phyloP scores from a whole-genome alignment of 2,888 invertebrate species.

The Pegoplata infirma region DNA sequence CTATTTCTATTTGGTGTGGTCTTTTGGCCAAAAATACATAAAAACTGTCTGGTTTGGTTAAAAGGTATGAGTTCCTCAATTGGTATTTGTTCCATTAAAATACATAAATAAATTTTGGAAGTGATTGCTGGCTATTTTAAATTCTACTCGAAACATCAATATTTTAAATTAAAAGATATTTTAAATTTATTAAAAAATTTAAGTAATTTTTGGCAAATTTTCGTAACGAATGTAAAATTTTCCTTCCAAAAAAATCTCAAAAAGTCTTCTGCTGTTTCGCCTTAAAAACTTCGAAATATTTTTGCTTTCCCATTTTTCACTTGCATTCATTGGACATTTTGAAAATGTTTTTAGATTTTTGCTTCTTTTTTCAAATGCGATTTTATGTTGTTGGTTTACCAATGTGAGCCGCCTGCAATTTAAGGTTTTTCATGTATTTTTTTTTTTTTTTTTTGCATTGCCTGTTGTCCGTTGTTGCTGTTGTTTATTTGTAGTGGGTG shows the following conservation, averaged over 20 bases:
- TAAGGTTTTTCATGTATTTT: slow-evolving; percentile 15
- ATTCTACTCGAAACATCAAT: slow-evolving; percentile 15
- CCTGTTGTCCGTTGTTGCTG: not conserved
- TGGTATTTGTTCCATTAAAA: slow-evolving; percentile 23
- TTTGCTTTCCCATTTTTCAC: slow-evolving; percentile 34
- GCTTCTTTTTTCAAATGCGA: slow-evolving; percentile 31
- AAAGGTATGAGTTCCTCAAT: slow-evolving; percentile 16
- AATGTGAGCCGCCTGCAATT: slow-evolving; percentile 61
- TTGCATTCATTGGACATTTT: slow-evolving; percentile 63
- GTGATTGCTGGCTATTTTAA: not conserved
- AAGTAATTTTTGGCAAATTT: no score
- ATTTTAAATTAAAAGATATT: slow-evolving; percentile 28
- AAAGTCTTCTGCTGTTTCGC: no score
- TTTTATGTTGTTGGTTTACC: slow-evolving; percentile 58
- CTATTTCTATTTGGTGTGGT: not conserved
- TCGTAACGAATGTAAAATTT: no score
- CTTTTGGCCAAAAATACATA: not conserved
- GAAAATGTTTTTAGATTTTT: slow-evolving; percentile 29
- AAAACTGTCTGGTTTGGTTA: slow-evolving; percentile 11
- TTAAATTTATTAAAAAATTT: no score
- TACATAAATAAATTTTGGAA: not conserved
- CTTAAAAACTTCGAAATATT: slow-evolving; percentile 1
- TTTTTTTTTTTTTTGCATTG: slow-evolving; percentile 11
- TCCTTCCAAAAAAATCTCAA: no score
- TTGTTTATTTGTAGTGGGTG: slow-evolving; percentile 51